Conservation (phyloP, 2,888 invertebrate species). For the Clusia tigrina region DNA sequence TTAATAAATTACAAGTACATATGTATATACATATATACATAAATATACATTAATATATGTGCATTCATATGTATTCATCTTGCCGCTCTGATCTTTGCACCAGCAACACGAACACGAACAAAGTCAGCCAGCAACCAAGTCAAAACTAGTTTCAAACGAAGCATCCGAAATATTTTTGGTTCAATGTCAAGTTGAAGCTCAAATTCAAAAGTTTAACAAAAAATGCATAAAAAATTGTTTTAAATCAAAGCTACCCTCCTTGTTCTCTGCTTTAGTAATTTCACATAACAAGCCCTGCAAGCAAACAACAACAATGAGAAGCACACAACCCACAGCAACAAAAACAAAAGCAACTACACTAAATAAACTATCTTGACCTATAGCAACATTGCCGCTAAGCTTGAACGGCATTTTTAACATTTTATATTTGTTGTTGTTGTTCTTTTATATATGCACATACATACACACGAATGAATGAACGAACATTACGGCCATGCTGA, state of each 20-base stretch:
- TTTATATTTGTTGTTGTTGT: not conserved
- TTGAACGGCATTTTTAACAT: not conserved
- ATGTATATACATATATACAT: not conserved
- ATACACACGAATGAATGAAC: too few species aligned
- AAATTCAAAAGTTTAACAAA: constrained; percentile 17
- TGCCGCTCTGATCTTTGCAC: not conserved
- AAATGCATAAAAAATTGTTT: constrained; percentile 30
- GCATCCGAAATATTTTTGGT: constrained; percentile 30
- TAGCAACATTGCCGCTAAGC: constrained; percentile 34
- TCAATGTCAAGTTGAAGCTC: constrained; percentile 51
- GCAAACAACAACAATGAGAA: not conserved
- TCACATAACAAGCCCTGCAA: not conserved
- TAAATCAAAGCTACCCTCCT: not conserved
- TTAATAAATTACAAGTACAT: not conserved
- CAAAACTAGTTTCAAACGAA: constrained; percentile 30
- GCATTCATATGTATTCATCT: not conserved
- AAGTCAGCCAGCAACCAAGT: too few species aligned
- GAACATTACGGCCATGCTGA: too few species aligned
- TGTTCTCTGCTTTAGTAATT: too few species aligned
- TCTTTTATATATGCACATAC: not conserved
- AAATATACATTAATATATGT: too few species aligned
- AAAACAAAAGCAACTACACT: not conserved
- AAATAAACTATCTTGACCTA: constrained; percentile 40
- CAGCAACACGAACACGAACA: too few species aligned
- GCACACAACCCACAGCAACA: not conserved